A percentile compares a stretch with the other conserved stretches of the same genome.
Conservation (phyloP, 2,113 vertebrate species). For the Heteronetta atricapilla region DNA sequence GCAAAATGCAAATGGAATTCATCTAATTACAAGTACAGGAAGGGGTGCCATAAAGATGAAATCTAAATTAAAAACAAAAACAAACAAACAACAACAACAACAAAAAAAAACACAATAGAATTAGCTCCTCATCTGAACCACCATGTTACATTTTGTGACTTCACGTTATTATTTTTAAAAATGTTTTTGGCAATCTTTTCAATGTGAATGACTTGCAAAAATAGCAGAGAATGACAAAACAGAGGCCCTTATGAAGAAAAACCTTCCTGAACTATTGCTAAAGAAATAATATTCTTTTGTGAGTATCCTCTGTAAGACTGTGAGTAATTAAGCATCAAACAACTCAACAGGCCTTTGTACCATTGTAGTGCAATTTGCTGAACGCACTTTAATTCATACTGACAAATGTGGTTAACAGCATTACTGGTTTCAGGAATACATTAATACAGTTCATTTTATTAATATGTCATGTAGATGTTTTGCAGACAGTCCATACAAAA, state of each 20-base stretch:
- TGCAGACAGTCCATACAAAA: conserved; percentile 11
- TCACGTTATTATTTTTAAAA: background rate
- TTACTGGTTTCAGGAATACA: conserved; percentile 22
- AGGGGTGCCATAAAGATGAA: background rate
- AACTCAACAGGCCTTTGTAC: background rate
- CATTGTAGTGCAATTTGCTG: background rate
- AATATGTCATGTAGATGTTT: conserved; percentile 23
- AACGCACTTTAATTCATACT: background rate
- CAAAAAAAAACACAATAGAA: background rate
- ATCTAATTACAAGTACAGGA: background rate
- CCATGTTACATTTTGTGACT: background rate
- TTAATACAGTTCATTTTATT: conserved; percentile 18
- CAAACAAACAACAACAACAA: rapidly evolving
- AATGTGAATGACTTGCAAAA: background rate
- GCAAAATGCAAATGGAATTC: background rate
- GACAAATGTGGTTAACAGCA: conserved; percentile 32
- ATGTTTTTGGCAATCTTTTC: background rate
- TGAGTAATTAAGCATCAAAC: background rate
- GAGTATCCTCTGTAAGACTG: background rate
- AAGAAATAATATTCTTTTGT: conserved; percentile 18
- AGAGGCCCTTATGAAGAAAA: background rate
- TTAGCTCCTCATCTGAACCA: background rate
- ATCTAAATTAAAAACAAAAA: background rate
- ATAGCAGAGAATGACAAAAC: background rate
- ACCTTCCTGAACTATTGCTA: background rate